Evolutionary conservation across 2,113 vertebrate species (phyloP).

Genomic region (Perca fluviatilis): DNA sequence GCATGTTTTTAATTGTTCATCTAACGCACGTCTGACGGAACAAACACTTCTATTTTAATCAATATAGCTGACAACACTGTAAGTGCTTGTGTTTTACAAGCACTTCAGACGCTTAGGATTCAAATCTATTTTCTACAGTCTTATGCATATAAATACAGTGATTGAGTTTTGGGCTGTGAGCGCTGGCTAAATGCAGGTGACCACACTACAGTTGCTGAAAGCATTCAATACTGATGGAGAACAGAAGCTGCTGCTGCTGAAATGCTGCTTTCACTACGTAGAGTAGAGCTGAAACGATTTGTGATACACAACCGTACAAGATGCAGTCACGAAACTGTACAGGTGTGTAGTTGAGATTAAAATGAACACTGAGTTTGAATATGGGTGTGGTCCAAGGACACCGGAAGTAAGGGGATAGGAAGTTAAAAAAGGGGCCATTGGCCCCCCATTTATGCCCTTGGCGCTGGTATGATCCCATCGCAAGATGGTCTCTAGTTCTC

Average conservation of each 20-base stretch:
- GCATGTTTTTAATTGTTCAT: background rate
- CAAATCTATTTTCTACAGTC: background rate
- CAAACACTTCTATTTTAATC: background rate
- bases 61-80: background rate
- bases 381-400: no score
- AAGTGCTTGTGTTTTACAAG: background rate
- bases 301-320: no score
- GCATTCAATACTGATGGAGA: background rate
- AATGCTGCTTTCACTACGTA: background rate
- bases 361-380: no score
- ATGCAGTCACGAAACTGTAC: no score
- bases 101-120: background rate
- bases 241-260: background rate
- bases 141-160: background rate
- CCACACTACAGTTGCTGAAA: background rate
- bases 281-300: background rate
- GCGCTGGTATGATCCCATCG: no score
- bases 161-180: background rate
- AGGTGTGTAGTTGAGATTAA: no score
- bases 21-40: background rate
- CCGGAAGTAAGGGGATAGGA: no score
- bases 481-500: no score
- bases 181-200: background rate
- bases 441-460: no score
- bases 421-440: no score